Conservation (phyloP, 2,888 invertebrate genomes). For the Habroteleia sp. region DNA sequence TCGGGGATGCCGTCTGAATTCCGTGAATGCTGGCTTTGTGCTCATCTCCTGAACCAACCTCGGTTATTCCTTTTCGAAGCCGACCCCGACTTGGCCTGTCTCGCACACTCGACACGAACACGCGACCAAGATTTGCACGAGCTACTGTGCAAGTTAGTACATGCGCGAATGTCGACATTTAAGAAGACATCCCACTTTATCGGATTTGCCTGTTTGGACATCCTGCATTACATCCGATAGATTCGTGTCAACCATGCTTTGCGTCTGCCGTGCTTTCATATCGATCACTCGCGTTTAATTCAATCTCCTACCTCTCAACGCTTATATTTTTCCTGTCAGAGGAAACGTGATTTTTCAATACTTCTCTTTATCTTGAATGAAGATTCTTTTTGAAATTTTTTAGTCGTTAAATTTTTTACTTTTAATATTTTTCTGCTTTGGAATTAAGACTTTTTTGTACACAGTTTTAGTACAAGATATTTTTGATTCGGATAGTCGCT, state of each 20-base stretch:
- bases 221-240: slow-evolving; percentile 40
- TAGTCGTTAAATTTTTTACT: too few species aligned
- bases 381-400: too few species aligned
- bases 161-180: slow-evolving; percentile 22
- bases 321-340: too few species aligned
- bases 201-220: slow-evolving; percentile 54
- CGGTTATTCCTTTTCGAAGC: slow-evolving; percentile 51
- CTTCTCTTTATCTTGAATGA: too few species aligned
- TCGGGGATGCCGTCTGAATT: slow-evolving; percentile 65
- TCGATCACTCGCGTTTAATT: background rate
- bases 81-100: slow-evolving; percentile 27
- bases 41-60: slow-evolving; percentile 53
- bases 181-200: slow-evolving; percentile 31
- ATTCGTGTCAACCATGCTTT: slow-evolving; percentile 15
- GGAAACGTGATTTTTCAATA: too few species aligned
- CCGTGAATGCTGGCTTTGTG: slow-evolving; percentile 66
- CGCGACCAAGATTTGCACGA: too few species aligned
- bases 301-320: too few species aligned
- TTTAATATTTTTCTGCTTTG: too few species aligned
- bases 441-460: too few species aligned
- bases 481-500: too few species aligned
- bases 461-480: too few species aligned
- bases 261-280: slow-evolving; percentile 5
- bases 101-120: slow-evolving; percentile 18
- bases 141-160: background rate